Base-by-base conservation (phyloP, 1,140 invertebrate species). In the Reticulitermes speratus region DNA sequence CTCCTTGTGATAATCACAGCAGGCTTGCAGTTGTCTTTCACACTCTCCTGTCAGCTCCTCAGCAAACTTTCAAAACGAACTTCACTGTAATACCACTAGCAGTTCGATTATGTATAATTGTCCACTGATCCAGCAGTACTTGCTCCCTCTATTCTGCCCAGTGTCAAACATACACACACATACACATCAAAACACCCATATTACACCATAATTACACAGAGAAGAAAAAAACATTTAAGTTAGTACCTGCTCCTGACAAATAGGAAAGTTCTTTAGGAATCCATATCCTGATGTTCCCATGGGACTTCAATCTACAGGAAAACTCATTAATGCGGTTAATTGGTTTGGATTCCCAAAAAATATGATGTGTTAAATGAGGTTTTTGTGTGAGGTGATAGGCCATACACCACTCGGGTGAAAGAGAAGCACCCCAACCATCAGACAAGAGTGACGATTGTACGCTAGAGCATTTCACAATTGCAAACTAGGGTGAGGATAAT, bases 401-500 rank as follows among this genome's bases (percentile, higher is more conserved):
- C 52, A 55, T 21, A 21, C 52, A 12, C 52, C 52, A 30, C 65
- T 75, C n/a, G 65, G 65, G 65, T 75, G 65, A 75, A n/a, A 75
- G 9, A 30, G 65, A 75, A 30, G 65, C 65, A 75, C 6, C 65
- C 65, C n/a, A 30, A 75, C 25, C 65, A 30, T 75, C 65, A 30
- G 65, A 75, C 65, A 25, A 75, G 25, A 75, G 65, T 30, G 65
- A 65, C 23, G 59, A 44, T 25, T 85, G 84, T 45, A 59, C 55
- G 38, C 82, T 38, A 83, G 7, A 55, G 44, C 83, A 14, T 86
- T 86, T 86, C 86, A 86, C 86, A 84, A 86, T 84, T 86, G 86
- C 85, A 89, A 86, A 86, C 88, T 88, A 89, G 89, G 89, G 75
- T 87, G 87, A 83, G 85, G 82, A 83, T 83, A 88, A 87, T 84